A percentile compares a stretch with the other conserved stretches of the same genome.
Conservation (phyloP, 2,113 vertebrate species). For the Andinoacara biseriatus region DNA sequence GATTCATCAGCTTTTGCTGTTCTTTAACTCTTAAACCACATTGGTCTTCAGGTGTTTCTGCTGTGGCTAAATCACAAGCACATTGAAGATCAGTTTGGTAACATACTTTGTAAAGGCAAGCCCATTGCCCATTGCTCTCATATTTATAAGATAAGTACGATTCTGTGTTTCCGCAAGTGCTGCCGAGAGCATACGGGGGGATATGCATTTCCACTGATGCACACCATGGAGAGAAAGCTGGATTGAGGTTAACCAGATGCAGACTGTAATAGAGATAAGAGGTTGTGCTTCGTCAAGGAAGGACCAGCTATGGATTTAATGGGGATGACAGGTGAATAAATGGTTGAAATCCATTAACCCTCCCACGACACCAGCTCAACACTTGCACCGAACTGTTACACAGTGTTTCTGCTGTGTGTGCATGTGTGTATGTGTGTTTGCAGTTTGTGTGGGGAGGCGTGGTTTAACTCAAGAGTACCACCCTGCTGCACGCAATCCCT, state of each 20-base stretch:
- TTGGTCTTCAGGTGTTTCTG: constrained; percentile 29
- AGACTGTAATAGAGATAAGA: constrained; percentile 55
- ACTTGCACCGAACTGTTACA: constrained; percentile 28
- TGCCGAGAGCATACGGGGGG: neutral
- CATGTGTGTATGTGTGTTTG: neutral
- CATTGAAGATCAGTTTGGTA: neutral
- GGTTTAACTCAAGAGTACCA: constrained; percentile 39
- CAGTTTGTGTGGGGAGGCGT: constrained; percentile 25
- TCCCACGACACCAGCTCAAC: constrained; percentile 54
- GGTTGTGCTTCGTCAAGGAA: constrained; percentile 58
- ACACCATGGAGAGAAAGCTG: neutral
- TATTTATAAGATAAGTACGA: constrained; percentile 38
- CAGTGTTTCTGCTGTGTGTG: constrained; percentile 2
- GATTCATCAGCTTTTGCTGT: constrained; percentile 35
- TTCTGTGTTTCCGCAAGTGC: constrained; percentile 18
- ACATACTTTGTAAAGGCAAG: neutral
- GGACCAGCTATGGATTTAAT: constrained; percentile 55
- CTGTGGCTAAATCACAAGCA: constrained; percentile 15
- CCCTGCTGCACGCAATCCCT: constrained; percentile 71
- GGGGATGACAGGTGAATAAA: constrained; percentile 74
- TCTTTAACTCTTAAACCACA: constrained; percentile 10
- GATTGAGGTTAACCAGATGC: constrained; percentile 68
- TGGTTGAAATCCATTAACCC: constrained; percentile 71
- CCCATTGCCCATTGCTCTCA: neutral
- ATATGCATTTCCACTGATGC: constrained; percentile 39